Evolutionary conservation across 2,113 vertebrate species (phyloP).

Genomic region (Myiagra hebetior): DNA sequence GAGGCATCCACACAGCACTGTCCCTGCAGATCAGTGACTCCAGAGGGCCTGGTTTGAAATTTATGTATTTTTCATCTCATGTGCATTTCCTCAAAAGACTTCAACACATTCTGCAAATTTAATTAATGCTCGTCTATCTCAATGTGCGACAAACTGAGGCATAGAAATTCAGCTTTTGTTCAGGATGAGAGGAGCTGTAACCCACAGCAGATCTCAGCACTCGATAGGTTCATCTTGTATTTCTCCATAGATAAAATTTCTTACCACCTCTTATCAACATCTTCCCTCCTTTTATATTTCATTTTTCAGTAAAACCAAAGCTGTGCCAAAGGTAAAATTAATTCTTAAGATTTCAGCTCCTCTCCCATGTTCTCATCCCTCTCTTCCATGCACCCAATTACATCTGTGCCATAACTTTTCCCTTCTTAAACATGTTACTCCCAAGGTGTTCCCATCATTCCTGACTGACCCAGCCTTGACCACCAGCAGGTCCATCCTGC

Average conservation of each 20-base stretch:
- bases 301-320: neutral
- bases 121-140: neutral
- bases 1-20: neutral
- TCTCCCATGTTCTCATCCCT: neutral
- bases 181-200: neutral
- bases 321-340: neutral
- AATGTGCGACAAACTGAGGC: neutral
- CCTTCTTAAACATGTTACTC: neutral
- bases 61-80: neutral
- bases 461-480: neutral
- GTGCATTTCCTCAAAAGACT: neutral
- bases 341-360: neutral
- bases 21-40: neutral
- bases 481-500: neutral
- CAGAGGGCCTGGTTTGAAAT: neutral
- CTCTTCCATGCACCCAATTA: too few species aligned
- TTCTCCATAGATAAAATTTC: neutral
- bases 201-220: neutral
- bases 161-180: neutral
- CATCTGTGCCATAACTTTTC: neutral
- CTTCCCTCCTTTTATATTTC: neutral
- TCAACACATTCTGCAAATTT: neutral
- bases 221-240: rapidly evolving
- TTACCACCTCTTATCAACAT: neutral
- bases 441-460: neutral